Evolutionary conservation across 2,113 vertebrate genomes (phyloP), one percentile per base, ranked within the genome.

Genomic region (Mastomys coucha): DNA sequence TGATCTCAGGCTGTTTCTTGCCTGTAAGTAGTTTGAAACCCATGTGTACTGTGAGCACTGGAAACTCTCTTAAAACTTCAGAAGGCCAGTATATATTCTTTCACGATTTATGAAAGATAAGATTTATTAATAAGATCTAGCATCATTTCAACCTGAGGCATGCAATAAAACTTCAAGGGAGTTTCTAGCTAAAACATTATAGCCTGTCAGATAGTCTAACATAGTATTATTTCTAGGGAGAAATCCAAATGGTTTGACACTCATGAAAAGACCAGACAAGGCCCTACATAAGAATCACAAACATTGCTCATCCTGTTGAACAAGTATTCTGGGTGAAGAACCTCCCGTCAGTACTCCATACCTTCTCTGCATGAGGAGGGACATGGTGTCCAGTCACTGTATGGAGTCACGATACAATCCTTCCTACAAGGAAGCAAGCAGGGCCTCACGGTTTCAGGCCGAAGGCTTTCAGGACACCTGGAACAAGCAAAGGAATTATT

Each of bases 381-480:
- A 96, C 99, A 99, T 0, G 88, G 19, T 0, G 99, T 99, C 99
- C 99, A 99, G 96, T 99, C 99, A 90, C 99, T 99, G 96, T 99
- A 99, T 0, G 99, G 99, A 2, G 99, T 99, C 89, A 99, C 97
- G 22, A 99, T 99, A 56, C 99, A 99, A 97, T 99, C 99, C 86
- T 99, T 99, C 97, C 99, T 99, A 91, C 99, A 99, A 72, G 99
- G 99, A 96, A 99, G 98, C 91, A 99, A 98, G 96, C 99, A 99
- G 0, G 99, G 98, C 65, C 99, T 98, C 97, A 99, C 98, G 0
- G 99, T 99, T 98, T 99, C 99, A 89, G 99, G 99, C 24, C 99
- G 99, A 76, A 99, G 99, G 78, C 98, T 99, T 94, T 99, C 99
- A 88, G 99, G 99, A 98, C 99, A 99, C 96, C 99, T 99, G 98